A percentile compares a stretch with the other conserved stretches of the same genome.
These are phyloP conservation scores for Sarcophaga carnaria DNA, from an alignment of 2,888 invertebrate species.

Conservation along the genomic window DNA sequence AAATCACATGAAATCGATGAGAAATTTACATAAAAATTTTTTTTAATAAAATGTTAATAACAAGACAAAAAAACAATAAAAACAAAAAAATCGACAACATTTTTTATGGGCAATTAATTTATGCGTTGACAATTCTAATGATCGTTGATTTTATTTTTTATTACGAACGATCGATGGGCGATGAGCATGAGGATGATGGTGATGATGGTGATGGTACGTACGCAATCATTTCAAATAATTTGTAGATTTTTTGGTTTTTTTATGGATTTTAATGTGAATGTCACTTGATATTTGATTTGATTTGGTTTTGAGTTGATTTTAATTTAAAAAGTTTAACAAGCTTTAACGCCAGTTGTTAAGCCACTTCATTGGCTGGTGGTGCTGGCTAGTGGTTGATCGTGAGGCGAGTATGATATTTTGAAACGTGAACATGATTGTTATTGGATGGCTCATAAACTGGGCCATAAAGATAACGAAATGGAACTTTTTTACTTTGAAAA, in stretches of 20 bases:
- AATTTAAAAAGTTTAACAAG: not conserved
- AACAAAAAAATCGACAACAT: conserved; percentile 46
- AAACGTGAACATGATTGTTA: conserved; percentile 46
- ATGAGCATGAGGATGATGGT: conserved; percentile 5
- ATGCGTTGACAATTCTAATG: conserved; percentile 81
- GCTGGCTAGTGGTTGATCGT: not conserved
- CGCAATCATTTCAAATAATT: too few relatives aligned
- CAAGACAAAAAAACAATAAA: conserved; percentile 64
- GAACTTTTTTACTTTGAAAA: conserved; percentile 1
- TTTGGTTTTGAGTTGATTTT: not conserved
- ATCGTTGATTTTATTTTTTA: conserved; percentile 66
- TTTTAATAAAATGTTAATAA: conserved; percentile 56
- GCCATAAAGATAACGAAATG: conserved; percentile 54
- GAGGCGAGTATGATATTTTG: not conserved
- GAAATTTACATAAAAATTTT: conserved; percentile 65
- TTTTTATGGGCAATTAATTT: conserved; percentile 80
- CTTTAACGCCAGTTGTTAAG: not conserved
- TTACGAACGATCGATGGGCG: conserved; percentile 37
- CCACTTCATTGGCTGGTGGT: not conserved
- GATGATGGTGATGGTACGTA: too few relatives aligned
- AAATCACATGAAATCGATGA: too few relatives aligned
- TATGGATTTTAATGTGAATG: conserved; percentile 20
- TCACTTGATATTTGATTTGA: conserved; percentile 53
- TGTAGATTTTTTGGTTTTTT: conserved; percentile 17
- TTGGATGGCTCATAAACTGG: conserved; percentile 38